Evolutionary conservation across 2,888 invertebrate species (phyloP).

Genomic region (Panzeria rudis): DNA sequence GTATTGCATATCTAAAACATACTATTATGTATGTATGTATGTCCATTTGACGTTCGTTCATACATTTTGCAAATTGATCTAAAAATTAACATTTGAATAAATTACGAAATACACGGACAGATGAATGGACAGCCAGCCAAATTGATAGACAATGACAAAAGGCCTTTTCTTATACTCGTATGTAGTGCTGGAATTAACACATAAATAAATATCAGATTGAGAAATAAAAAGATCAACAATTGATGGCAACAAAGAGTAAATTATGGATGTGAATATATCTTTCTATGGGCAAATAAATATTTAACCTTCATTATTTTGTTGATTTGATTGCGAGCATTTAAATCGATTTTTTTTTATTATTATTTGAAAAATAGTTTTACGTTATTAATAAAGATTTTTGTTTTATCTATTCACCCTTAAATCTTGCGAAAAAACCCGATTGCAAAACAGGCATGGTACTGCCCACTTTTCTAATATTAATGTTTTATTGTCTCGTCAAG

Average conservation of each 20-base stretch:
- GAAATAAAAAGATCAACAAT: slow-evolving; percentile 44
- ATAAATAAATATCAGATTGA: slow-evolving; percentile 34
- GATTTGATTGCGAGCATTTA: neutral
- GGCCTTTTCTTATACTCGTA: neutral
- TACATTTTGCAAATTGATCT: slow-evolving; percentile 27
- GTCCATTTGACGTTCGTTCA: neutral
- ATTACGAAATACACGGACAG: slow-evolving; percentile 19
- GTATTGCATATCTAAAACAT: neutral
- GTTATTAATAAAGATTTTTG: neutral
- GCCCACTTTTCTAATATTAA: no score
- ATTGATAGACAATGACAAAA: slow-evolving; percentile 14
- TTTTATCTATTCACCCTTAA: neutral
- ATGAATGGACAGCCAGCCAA: slow-evolving; percentile 3
- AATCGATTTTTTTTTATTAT: neutral
- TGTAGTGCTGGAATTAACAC: slow-evolving; percentile 4
- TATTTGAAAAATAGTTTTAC: neutral
- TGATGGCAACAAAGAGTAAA: slow-evolving; percentile 19
- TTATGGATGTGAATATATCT: slow-evolving; percentile 10
- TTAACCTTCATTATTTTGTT: neutral
- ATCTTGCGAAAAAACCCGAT: no score
- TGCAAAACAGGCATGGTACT: no score
- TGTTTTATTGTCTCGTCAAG: no score
- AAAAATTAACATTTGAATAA: slow-evolving; percentile 50
- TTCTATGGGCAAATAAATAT: slow-evolving; percentile 8
- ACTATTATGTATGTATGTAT: neutral